Evolutionary conservation across 1,140 invertebrate species (phyloP).

Genomic region (Platyscapa corneri): DNA sequence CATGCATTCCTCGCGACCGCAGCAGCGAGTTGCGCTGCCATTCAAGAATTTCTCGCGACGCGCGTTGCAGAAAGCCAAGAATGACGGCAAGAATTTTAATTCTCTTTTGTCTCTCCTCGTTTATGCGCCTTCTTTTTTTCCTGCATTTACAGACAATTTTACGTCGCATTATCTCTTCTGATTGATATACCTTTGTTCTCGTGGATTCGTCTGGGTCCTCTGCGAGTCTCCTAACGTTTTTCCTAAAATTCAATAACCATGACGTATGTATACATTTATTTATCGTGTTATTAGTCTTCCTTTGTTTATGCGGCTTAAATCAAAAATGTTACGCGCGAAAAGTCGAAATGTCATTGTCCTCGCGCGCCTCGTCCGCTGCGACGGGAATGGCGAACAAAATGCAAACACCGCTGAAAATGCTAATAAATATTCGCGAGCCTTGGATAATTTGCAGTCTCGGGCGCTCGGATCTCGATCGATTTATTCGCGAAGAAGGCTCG

Average conservation of each 20-base stretch:
- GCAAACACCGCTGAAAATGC: no score
- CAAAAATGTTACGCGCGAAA: not conserved
- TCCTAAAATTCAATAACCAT: not conserved
- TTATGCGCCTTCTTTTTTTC: constrained; percentile 4
- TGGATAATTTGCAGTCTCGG: no score
- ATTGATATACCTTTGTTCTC: not conserved
- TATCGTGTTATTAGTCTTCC: not conserved
- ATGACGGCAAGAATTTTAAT: constrained; percentile 65
- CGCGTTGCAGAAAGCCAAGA: constrained; percentile 55
- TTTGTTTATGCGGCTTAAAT: not conserved
- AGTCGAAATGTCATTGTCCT: not conserved
- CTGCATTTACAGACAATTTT: not conserved
- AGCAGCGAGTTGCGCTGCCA: constrained; percentile 61
- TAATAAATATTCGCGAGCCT: no score
- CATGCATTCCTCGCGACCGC: constrained; percentile 66
- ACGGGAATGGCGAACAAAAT: no score
- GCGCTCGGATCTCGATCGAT: no score
- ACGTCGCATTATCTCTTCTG: not conserved
- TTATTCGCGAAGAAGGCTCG: no score
- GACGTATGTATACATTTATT: not conserved
- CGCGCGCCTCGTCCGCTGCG: no score
- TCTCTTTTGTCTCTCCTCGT: constrained; percentile 45
- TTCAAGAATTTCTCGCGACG: constrained; percentile 69
- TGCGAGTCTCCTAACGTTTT: not conserved
- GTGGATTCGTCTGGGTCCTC: not conserved